Conservation (phyloP, 2,888 invertebrate species). For the Epistrophe grossulariae region DNA sequence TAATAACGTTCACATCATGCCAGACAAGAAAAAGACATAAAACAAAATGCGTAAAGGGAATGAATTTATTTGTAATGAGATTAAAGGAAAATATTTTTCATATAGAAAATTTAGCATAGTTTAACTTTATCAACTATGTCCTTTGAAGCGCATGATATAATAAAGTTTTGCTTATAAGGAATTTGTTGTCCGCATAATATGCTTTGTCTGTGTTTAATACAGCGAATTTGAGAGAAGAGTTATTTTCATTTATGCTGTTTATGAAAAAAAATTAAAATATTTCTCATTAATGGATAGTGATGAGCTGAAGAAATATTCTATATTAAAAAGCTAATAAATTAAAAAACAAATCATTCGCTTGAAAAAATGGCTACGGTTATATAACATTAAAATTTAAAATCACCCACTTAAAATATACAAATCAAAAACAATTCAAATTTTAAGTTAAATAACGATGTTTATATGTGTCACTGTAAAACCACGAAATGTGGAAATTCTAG, state of each 20-base stretch:
- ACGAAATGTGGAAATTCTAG: no score
- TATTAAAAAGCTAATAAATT: not conserved
- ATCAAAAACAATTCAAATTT: no score
- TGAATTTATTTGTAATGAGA: not conserved
- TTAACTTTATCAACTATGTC: not conserved
- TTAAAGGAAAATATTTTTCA: constrained; percentile 1
- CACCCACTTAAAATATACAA: no score
- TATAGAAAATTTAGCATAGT: constrained; percentile 6
- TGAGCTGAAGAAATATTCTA: not conserved
- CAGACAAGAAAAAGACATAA: not conserved
- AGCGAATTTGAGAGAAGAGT: not conserved
- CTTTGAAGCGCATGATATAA: not conserved
- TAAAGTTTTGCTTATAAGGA: not conserved
- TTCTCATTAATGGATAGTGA: not conserved
- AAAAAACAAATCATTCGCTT: no score
- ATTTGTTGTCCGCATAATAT: not conserved
- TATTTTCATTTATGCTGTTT: not conserved
- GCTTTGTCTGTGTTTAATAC: not conserved
- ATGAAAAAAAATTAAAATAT: not conserved
- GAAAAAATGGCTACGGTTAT: no score
- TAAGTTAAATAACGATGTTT: no score
- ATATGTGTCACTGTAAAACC: no score
- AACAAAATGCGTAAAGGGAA: not conserved
- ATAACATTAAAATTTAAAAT: no score
- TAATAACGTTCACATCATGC: not conserved